A percentile compares a stretch with the other conserved stretches of the same genome.
Conservation (phyloP, 2,888 invertebrate genomes). For the Tanaodytes sp. region DNA sequence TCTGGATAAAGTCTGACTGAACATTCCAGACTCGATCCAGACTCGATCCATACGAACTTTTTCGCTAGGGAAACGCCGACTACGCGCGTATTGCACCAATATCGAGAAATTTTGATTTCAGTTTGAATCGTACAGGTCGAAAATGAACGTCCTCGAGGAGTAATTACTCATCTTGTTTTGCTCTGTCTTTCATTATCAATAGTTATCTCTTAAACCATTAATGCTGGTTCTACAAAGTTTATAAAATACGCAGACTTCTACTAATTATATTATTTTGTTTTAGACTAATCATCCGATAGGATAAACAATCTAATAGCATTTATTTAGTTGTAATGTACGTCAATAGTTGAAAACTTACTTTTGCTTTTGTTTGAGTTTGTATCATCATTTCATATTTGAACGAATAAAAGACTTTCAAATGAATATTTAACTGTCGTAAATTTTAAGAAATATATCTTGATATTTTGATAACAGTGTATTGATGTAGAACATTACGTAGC, state of each 20-base stretch:
- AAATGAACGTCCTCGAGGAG: conserved; percentile 42
- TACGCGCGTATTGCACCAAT: conserved; percentile 68
- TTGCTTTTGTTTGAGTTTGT: conserved; percentile 30
- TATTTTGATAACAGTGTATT: conserved; percentile 47
- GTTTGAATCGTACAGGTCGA: conserved; percentile 38
- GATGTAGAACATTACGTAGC: conserved; percentile 63
- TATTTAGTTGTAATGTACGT: conserved; percentile 43
- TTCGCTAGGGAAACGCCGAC: conserved; percentile 71
- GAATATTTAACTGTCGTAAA: conserved; percentile 31
- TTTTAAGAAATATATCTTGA: conserved; percentile 61
- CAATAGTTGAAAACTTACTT: conserved; percentile 44
- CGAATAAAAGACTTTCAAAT: conserved; percentile 37
- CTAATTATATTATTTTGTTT: conserved; percentile 43
- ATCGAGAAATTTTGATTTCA: conserved; percentile 64
- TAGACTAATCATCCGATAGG: conserved; percentile 49
- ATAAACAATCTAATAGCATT: conserved; percentile 49
- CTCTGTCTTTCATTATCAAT: conserved; percentile 37
- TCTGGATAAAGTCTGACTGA: no score
- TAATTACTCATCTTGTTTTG: conserved; percentile 29
- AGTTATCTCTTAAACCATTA: conserved; percentile 51
- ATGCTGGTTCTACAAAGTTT: conserved; percentile 52
- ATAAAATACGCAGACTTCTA: conserved; percentile 52
- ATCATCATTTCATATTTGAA: conserved; percentile 14
- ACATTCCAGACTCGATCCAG: no score
- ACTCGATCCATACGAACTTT: no score